Percentiles rank a stretch among this genome's conserved stretches.
Conservation (phyloP, 2,113 vertebrate genomes). For the Mormyrus iriodes region DNA sequence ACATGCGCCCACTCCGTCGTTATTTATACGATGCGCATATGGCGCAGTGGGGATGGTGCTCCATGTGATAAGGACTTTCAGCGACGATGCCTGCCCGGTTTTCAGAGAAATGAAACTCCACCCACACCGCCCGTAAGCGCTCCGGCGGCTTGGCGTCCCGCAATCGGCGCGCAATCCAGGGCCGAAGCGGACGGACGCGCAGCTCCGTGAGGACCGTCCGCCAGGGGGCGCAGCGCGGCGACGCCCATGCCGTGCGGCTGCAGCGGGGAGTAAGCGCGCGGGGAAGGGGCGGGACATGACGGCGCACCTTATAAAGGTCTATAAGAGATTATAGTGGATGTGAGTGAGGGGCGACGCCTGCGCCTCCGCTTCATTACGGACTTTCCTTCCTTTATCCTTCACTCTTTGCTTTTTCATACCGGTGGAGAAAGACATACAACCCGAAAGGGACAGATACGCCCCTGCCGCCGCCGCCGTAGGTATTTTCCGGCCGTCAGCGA, state of each 20-base stretch:
- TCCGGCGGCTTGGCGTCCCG: not conserved
- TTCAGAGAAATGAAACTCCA: not conserved
- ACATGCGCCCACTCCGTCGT: not conserved
- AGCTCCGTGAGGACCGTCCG: not conserved
- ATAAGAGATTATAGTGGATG: not conserved
- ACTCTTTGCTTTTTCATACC: not conserved
- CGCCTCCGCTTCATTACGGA: not conserved
- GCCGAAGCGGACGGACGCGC: not conserved
- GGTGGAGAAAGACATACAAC: not conserved
- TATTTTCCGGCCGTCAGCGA: conserved; percentile 29
- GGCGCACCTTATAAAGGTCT: not conserved
- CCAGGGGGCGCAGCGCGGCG: not conserved
- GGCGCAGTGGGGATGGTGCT: not conserved
- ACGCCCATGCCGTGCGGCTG: conserved; percentile 8
- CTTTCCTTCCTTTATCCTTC: not conserved
- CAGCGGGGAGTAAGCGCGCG: not conserved
- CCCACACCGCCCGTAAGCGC: not conserved
- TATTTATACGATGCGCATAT: not conserved
- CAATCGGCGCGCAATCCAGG: not conserved
- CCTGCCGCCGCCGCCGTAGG: not conserved
- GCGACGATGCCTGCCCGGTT: not conserved
- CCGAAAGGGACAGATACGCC: not conserved
- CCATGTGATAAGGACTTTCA: not conserved
- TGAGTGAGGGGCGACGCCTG: not conserved
- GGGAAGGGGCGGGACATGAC: not conserved